These are phyloP conservation scores for Varanus salvator DNA, from an alignment of 2,113 vertebrate genomes.

Conservation along the genomic window DNA sequence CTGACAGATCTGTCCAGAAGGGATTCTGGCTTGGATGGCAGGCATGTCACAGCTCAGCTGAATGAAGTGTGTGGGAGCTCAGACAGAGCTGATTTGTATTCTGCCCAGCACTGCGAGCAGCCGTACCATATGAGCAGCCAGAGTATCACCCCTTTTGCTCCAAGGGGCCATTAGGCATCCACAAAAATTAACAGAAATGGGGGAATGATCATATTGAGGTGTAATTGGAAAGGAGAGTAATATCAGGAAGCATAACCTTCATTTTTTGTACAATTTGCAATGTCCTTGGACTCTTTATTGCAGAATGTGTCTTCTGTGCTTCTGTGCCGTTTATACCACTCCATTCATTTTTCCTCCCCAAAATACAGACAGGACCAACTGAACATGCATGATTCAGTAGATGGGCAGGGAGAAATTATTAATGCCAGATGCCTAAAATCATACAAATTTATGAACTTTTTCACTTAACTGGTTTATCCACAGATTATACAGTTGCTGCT, in stretches of 20 bases:
- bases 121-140: not conserved
- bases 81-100: slow-evolving; percentile 2
- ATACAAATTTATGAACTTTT: not conserved
- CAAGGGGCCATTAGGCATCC: not conserved
- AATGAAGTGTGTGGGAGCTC: slow-evolving; percentile 37
- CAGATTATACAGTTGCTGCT: not conserved
- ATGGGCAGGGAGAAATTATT: not conserved
- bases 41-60: slow-evolving; percentile 33
- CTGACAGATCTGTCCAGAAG: slow-evolving; percentile 55
- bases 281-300: not conserved
- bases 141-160: not conserved
- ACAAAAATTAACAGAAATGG: not conserved
- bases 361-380: not conserved
- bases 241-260: not conserved
- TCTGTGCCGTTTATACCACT: not conserved
- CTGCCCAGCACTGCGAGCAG: slow-evolving; percentile 4
- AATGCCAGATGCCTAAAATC: not conserved
- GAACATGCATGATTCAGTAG: not conserved
- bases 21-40: slow-evolving; percentile 16
- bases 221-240: slow-evolving; percentile 10
- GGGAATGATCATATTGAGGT: not conserved
- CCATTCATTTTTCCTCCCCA: not conserved
- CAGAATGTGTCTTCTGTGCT: not conserved
- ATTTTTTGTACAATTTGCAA: slow-evolving; percentile 17
- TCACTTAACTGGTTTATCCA: not conserved